Percentiles rank a stretch among this genome's conserved stretches.
phyloP scores from a whole-genome alignment of 2,113 vertebrate genomes.

The Onychostoma macrolepis region DNA sequence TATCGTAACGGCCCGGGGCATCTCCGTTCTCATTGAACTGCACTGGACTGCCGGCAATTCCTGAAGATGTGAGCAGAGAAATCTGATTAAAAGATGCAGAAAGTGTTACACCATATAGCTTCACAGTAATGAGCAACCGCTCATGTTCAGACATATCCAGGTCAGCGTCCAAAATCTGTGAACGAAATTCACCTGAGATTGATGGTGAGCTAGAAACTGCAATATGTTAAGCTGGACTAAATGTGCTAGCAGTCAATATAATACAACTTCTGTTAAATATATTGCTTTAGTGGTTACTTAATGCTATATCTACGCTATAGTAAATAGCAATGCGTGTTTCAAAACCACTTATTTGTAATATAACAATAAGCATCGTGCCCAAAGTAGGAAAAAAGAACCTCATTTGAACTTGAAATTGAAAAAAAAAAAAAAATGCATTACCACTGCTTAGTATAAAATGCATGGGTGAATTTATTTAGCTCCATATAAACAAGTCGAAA shows the following conservation, averaged over 20 bases:
- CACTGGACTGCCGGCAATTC: conserved; percentile 93
- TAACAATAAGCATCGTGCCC: neutral
- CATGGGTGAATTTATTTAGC: neutral
- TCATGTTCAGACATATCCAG: neutral
- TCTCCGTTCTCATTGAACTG: conserved; percentile 96
- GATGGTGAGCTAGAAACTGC: neutral
- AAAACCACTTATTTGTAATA: neutral
- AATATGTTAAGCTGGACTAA: neutral
- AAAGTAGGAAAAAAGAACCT: neutral
- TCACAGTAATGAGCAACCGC: conserved; percentile 1
- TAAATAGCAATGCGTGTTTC: neutral
- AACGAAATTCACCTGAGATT: conserved; percentile 6
- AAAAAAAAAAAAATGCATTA: neutral
- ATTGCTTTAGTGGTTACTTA: conserved; percentile 3
- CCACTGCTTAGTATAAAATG: conserved; percentile 10
- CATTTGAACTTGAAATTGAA: neutral
- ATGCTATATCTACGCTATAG: neutral
- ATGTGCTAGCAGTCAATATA: neutral
- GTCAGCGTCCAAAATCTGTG: neutral
- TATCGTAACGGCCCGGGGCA: conserved; percentile 83
- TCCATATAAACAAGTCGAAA: neutral
- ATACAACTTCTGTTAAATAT: neutral
- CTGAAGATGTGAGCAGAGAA: conserved; percentile 70
- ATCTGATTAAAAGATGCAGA: conserved; percentile 27
- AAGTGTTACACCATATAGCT: conserved; percentile 2